Evolutionary conservation across 2,888 invertebrate species (phyloP).

Genomic region (Entomobrya proxima): DNA sequence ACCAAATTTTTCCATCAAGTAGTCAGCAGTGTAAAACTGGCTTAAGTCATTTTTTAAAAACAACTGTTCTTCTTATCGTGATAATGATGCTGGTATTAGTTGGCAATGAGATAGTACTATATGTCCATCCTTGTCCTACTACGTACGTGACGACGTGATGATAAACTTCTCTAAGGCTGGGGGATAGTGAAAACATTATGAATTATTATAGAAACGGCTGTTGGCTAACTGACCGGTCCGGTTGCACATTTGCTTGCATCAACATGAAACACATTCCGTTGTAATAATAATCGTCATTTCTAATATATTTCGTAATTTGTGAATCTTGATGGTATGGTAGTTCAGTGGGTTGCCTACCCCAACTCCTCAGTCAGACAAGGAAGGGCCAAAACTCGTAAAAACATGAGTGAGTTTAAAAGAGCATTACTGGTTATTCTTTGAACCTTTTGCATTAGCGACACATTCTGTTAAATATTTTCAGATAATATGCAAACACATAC

Average conservation of each 20-base stretch:
- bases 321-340: not conserved
- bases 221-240: conserved; percentile 47
- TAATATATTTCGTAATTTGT: not conserved
- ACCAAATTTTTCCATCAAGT: not conserved
- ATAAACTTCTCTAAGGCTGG: conserved; percentile 20
- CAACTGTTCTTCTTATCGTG: conserved; percentile 57
- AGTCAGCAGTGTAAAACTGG: not conserved
- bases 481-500: too few species aligned
- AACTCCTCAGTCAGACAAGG: not conserved
- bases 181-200: conserved; percentile 55
- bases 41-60: conserved; percentile 26
- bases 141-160: conserved; percentile 52
- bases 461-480: too few species aligned
- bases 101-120: conserved; percentile 5
- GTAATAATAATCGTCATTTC: not conserved
- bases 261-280: not conserved
- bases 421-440: not conserved
- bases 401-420: conserved; percentile 6
- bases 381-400: conserved; percentile 20
- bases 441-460: too few species aligned
- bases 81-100: conserved; percentile 40
- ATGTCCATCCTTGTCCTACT: conserved; percentile 47
- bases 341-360: conserved; percentile 7
- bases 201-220: conserved; percentile 40
- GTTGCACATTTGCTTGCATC: conserved; percentile 2